Evolutionary conservation across 2,888 invertebrate species (phyloP), one percentile per base, ranked within the genome.

Genomic region (Hypolimnas misippus): DNA sequence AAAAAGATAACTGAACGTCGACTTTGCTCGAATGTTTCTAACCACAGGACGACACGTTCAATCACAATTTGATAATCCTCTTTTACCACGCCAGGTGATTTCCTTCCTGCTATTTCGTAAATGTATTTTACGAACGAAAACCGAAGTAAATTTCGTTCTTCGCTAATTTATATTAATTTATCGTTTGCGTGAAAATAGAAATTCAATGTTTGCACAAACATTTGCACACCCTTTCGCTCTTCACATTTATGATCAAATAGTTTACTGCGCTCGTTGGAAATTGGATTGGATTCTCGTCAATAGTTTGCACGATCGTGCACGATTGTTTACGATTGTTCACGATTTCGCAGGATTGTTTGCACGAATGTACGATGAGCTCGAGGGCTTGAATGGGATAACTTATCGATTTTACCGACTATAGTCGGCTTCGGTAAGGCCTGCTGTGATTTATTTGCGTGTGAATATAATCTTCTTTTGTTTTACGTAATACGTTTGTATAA

Each of bases 181-280:
- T 40, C 12, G 38, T 40, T 40, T 40, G 38, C 14, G 14, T 40
- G 14, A 40, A 40, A 14, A n/a, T 40, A n/a, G 38, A 40, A 46
- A 25, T 19, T 17, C 19, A 42, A 46, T 46, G n/a, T 46, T 46
- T 46, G 7, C n/a, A 5, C 46, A 12, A 21, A n/a, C 21, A 46
- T 46, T 46, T 46, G 46, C 46, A 21, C 19, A 25, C 6, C 21
- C 46, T 25, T 46, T 14, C 21, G 25, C 21, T 46, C 46, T 46
- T 46, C 21, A 46, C 38, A 14, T 40, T 40, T 40, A 40, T 40
- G 21, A 25, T 46, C 46, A 46, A 46, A 46, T 46, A 46, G 46
- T 46, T 46, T 46, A 46, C 46, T 21, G 21, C 12, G 5, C 46
- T 46, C 21, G 46, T 19, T 42, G n/a, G 46, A 25, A 46, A 46